Conservation (phyloP, 2,113 vertebrate genomes). For the Grammomys surdaster region DNA sequence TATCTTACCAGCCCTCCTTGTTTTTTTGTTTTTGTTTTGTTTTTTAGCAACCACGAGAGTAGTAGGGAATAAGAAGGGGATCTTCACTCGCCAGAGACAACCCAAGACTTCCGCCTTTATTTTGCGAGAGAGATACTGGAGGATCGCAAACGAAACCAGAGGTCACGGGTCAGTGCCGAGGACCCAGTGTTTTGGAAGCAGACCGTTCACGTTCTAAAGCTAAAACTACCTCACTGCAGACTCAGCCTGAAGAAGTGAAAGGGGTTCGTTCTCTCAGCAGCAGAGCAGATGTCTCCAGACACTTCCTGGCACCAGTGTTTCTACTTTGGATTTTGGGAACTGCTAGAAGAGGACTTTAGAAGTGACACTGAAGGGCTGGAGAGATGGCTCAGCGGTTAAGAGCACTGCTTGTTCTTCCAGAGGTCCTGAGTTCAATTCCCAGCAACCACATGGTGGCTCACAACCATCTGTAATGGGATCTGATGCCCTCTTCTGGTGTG, state of each 20-base stretch:
- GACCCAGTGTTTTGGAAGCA: not conserved
- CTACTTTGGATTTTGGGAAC: not conserved
- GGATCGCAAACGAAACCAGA: conserved; percentile 92
- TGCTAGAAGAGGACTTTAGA: not conserved
- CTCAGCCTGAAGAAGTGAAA: not conserved
- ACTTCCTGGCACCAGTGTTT: not conserved
- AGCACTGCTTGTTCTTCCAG: too few relatives aligned
- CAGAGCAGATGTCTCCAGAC: not conserved
- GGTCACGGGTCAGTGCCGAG: accelerated
- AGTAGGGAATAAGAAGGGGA: conserved; percentile 96
- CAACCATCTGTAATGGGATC: too few relatives aligned
- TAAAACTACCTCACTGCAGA: not conserved
- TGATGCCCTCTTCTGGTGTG: too few relatives aligned
- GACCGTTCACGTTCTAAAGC: not conserved
- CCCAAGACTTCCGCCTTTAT: conserved; percentile 95
- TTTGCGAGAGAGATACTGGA: conserved; percentile 96
- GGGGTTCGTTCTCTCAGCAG: not conserved
- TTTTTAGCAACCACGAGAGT: conserved; percentile 89
- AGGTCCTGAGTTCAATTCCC: too few relatives aligned
- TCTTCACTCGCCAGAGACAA: conserved; percentile 96
- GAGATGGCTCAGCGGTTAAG: too few relatives aligned
- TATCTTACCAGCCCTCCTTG: not conserved
- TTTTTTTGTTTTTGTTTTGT: not conserved
- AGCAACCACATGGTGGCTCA: too few relatives aligned
- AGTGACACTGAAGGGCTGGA: conserved; percentile 29